Evolutionary conservation across 53 echinoderm and acorn worm species (phyloP), one percentile per base, ranked within the genome.

Genomic region (Astropecten irregularis): DNA sequence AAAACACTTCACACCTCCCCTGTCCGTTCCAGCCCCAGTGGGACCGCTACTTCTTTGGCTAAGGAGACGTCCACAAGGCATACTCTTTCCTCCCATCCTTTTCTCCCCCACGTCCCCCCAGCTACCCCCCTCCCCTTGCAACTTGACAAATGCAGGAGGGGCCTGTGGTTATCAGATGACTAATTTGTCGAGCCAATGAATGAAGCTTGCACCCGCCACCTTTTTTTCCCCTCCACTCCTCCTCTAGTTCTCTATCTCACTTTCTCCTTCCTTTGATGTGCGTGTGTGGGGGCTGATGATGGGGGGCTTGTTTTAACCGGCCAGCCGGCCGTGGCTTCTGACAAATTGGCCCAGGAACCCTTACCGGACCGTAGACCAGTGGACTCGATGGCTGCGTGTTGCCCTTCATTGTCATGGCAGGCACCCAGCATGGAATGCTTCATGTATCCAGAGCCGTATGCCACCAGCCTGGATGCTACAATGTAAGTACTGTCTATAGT

Each of bases 171-270:
- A 84, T 71, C 84, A 84, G 84, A 84, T 84, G 84, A 84, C 84
- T 84, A 84, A 84, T 84, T 84, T 84, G 42, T 70, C 74, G 59
- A 84, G 72, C 84, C 84, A 84, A 84, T 74, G 74, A 74, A 57
- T 84, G 84, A 72, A 84, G 49, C 64, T 30, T 58, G 72, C 49
- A 51, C 74, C 74, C 49, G 64, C 74, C 74, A 57, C 74, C 57
- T 74, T 84, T 71, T n/a, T n/a, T n/a, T n/a, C n/a, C n/a, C n/a
- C n/a, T n/a, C n/a, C n/a, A n/a, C n/a, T n/a, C n/a, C n/a, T n/a
- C n/a, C n/a, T n/a, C n/a, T n/a, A n/a, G n/a, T n/a, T n/a, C n/a
- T n/a, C n/a, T n/a, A n/a, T n/a, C n/a, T n/a, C n/a, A n/a, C n/a
- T n/a, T n/a, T n/a, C n/a, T n/a, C n/a, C n/a, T n/a, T n/a, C n/a